Percentiles rank a stretch among this genome's conserved stretches.
Evolutionary conservation across 2,888 invertebrate species (phyloP).

Genomic region (Polietes domitor): DNA sequence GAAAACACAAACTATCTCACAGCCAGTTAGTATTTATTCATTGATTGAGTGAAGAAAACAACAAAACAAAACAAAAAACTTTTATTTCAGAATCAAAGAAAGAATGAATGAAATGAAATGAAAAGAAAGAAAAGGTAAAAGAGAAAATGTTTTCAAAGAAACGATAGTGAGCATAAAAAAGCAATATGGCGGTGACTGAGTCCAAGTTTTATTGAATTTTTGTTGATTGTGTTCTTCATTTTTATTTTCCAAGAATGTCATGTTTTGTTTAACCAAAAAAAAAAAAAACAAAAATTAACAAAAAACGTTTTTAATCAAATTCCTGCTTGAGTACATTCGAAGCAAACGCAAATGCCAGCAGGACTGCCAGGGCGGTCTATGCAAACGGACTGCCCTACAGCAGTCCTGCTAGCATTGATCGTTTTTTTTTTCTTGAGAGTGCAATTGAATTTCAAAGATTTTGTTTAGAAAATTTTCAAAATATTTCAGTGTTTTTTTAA

Average conservation of each 20-base stretch:
- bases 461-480: background rate
- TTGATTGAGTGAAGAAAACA: background rate
- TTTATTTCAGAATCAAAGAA: constrained; percentile 38
- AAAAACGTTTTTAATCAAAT: constrained; percentile 41
- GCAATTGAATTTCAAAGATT: background rate
- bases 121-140: constrained; percentile 56
- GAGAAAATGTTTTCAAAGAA: constrained; percentile 28
- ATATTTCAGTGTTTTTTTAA: background rate
- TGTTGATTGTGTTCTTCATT: constrained; percentile 55
- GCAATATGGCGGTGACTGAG: constrained; percentile 81
- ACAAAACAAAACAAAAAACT: constrained; percentile 25
- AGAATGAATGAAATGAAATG: constrained; percentile 16
- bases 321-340: constrained; percentile 2
- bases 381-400: background rate
- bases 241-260: constrained; percentile 35
- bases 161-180: constrained; percentile 71
- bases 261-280: constrained; percentile 22
- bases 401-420: no score
- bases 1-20: constrained; percentile 48
- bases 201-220: constrained; percentile 66
- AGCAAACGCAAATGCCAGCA: constrained; percentile 1
- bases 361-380: background rate
- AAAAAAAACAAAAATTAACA: constrained; percentile 26
- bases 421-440: no score
- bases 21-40: constrained; percentile 21